Conservation (phyloP, 2,113 vertebrate species). For the Saguinus imperator region DNA sequence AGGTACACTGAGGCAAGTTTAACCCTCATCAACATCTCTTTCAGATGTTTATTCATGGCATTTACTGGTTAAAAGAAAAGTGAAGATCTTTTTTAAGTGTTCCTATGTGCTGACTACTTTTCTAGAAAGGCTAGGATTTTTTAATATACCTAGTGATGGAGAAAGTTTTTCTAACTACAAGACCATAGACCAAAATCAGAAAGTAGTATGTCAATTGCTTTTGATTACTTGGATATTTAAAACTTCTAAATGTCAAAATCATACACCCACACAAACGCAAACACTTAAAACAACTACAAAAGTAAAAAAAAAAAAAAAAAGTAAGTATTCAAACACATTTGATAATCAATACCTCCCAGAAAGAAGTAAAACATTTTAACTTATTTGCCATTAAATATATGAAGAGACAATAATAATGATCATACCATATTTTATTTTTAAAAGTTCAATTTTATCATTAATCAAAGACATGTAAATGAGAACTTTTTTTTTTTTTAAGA, state of each 20-base stretch:
- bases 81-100: neutral
- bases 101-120: neutral
- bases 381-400: neutral
- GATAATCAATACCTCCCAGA: neutral
- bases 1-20: neutral
- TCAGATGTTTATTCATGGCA: neutral
- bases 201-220: neutral
- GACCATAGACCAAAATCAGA: neutral
- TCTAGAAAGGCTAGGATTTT: neutral
- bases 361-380: neutral
- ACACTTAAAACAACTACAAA: neutral
- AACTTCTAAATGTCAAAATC: neutral
- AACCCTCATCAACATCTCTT: neutral
- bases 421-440: neutral
- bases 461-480: neutral
- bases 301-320: neutral
- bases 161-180: neutral
- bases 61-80: neutral
- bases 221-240: neutral
- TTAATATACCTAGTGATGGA: neutral
- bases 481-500: neutral
- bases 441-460: neutral
- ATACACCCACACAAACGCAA: neutral
- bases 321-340: neutral
- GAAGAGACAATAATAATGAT: neutral